Percentiles rank a stretch among this genome's conserved stretches.
These are phyloP conservation scores for Argyrosomus japonicus DNA, from an alignment of 2,113 vertebrate species.

Conservation along the genomic window DNA sequence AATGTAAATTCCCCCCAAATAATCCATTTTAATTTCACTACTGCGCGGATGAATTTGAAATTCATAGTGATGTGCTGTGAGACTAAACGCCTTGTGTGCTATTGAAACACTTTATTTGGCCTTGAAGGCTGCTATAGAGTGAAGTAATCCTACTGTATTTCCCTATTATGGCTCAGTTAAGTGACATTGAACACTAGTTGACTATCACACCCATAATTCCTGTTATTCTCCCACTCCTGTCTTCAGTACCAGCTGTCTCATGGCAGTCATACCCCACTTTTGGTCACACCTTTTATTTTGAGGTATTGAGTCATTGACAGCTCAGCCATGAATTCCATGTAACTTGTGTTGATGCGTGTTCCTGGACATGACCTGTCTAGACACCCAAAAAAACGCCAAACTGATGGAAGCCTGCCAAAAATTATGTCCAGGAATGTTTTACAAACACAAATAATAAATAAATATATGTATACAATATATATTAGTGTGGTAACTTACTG, in stretches of 20 bases:
- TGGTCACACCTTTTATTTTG: neutral
- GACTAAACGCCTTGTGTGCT: neutral
- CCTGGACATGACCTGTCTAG: neutral
- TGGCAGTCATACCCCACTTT: neutral
- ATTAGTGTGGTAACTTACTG: conserved; percentile 72
- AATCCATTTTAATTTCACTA: conserved; percentile 61
- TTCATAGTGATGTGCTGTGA: neutral
- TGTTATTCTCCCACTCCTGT: neutral
- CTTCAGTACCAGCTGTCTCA: neutral
- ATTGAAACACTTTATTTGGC: neutral
- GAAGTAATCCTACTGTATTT: neutral
- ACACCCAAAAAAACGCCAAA: neutral
- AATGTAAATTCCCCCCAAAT: conserved; percentile 71
- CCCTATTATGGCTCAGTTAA: neutral
- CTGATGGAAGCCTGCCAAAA: neutral
- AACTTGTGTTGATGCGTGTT: neutral
- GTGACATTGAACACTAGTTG: neutral
- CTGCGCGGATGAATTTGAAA: conserved; percentile 10
- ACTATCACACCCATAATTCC: neutral
- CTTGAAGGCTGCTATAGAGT: neutral
- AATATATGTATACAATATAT: neutral
- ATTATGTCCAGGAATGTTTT: neutral
- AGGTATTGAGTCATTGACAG: neutral
- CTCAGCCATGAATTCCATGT: neutral
- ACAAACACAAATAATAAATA: neutral